Evolutionary conservation across 2,797 vertebrate genomes (phyloP), one percentile per base, ranked within the genome.

Genomic region (Darevskia mixta): DNA sequence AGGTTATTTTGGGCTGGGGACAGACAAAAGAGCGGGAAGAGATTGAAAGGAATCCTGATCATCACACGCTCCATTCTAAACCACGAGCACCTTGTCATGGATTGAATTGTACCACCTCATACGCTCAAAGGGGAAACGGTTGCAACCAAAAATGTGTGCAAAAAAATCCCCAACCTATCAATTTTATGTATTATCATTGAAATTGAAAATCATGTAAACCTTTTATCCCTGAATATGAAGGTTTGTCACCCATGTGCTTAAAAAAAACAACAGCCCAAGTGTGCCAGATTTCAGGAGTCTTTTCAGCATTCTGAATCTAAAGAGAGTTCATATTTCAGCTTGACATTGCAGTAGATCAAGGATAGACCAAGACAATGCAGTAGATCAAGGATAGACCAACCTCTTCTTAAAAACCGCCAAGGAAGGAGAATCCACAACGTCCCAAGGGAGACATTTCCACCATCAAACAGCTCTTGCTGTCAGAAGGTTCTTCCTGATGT

Each of bases 1-100:
- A 99, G 82, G 97, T 93, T 91, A 99, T 98, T 95, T 98, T 98
- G 0, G 98, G 98, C 98, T 97, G 86, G 15, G 3, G 64, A 66
- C 11, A 69, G 32, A 71, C 27, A 75, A 17, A 49, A 15, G 35
- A 41, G 15, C 38, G 45, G 15, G 58, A 67, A 38, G 8, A n/a
- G 20, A 41, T 32, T 67, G 29, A 82, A 82, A 64, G 49, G 49
- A 11, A 29, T 41, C 7, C 23, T 35, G 8, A 38, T 15, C 35
- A 8, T 3, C 38, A 27, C 9, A 32, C 15, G 3, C 13, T 2
- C 29, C 49, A 3, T 29, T 71, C 45, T 67, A 29, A 88, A 32
- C 20, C 45, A 66, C 35, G 2, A 35, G 35, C 35, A 35, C 35
- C 43, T 10, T 72, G 3, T 45, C 25, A 10, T 75, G 10, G 4